Evolutionary conservation across 1,140 invertebrate genomes (phyloP).

Genomic region (Aplysia californica): DNA sequence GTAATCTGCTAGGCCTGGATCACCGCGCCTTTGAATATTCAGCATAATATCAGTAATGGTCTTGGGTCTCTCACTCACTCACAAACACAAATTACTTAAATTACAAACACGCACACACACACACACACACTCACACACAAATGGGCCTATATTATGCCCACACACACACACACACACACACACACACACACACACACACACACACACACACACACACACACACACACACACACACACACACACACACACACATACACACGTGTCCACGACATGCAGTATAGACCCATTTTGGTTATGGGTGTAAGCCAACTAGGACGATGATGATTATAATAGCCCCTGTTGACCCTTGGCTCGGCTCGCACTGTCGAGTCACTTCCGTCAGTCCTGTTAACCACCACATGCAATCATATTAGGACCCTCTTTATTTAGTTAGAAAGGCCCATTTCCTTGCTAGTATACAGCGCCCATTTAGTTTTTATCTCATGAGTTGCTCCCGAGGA

Average conservation of each 20-base stretch:
- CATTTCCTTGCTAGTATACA: too few relatives aligned
- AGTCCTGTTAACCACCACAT: conserved; percentile 71
- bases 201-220: conserved; percentile 3
- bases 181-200: conserved; percentile 7
- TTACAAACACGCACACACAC: background rate
- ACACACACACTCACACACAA: background rate
- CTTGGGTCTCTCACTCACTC: too few relatives aligned
- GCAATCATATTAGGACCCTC: too few relatives aligned
- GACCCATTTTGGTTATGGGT: background rate
- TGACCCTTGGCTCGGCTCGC: background rate
- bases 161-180: background rate
- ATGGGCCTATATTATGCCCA: too few relatives aligned
- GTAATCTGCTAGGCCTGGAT: too few relatives aligned
- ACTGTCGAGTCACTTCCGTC: conserved; percentile 81
- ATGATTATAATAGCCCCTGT: background rate
- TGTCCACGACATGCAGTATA: background rate
- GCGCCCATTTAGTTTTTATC: too few relatives aligned
- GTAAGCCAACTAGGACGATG: background rate
- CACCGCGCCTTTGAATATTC: too few relatives aligned
- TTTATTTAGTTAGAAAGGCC: too few relatives aligned
- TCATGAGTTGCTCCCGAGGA: too few relatives aligned
- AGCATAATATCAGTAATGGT: too few relatives aligned
- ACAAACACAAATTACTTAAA: background rate
- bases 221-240: conserved; percentile 3
- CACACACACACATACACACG: conserved; percentile 5